These are phyloP conservation scores for Hypselothyrea guttata DNA, from an alignment of 2,888 invertebrate genomes.

Conservation along the genomic window DNA sequence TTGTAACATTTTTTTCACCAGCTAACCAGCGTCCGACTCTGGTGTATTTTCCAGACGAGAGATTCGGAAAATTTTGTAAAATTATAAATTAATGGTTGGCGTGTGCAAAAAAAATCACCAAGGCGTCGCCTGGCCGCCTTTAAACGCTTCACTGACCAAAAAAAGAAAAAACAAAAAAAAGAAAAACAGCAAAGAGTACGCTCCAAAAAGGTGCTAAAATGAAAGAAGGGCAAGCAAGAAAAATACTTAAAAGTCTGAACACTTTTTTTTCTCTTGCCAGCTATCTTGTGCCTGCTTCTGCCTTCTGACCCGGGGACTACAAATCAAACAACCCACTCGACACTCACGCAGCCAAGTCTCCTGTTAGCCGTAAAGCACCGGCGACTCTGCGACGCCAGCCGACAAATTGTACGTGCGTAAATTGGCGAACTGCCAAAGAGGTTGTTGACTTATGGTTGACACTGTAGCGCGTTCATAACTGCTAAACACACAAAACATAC, in stretches of 20 bases:
- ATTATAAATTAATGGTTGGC: slow-evolving; percentile 62
- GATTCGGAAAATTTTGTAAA: slow-evolving; percentile 55
- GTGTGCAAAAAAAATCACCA: slow-evolving; percentile 44
- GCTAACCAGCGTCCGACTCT: slow-evolving; percentile 2
- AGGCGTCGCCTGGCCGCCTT: slow-evolving; percentile 30
- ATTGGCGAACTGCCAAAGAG: slow-evolving; percentile 68
- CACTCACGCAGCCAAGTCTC: neutral
- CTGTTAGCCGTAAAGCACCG: slow-evolving; percentile 1
- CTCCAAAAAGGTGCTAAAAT: slow-evolving; percentile 43
- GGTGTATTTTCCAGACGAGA: slow-evolving; percentile 64
- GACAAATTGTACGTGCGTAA: slow-evolving; percentile 70
- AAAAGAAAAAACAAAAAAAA: slow-evolving; percentile 44
- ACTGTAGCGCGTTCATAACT: slow-evolving; percentile 40
- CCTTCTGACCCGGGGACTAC: slow-evolving; percentile 36
- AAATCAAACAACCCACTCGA: slow-evolving; percentile 36
- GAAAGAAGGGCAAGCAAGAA: slow-evolving; percentile 19
- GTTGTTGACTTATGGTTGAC: slow-evolving; percentile 67
- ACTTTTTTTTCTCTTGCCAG: neutral
- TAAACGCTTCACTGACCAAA: slow-evolving; percentile 49
- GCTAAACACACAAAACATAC: slow-evolving; percentile 28
- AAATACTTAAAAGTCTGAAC: slow-evolving; percentile 21
- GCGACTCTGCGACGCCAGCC: slow-evolving; percentile 15
- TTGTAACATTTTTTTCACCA: slow-evolving; percentile 13
- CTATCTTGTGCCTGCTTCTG: too few species aligned
- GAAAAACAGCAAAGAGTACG: slow-evolving; percentile 1